Percentiles rank a stretch among this genome's conserved stretches.
Conservation (phyloP, 2,888 invertebrate species). For the Eupelmus urozonus region DNA sequence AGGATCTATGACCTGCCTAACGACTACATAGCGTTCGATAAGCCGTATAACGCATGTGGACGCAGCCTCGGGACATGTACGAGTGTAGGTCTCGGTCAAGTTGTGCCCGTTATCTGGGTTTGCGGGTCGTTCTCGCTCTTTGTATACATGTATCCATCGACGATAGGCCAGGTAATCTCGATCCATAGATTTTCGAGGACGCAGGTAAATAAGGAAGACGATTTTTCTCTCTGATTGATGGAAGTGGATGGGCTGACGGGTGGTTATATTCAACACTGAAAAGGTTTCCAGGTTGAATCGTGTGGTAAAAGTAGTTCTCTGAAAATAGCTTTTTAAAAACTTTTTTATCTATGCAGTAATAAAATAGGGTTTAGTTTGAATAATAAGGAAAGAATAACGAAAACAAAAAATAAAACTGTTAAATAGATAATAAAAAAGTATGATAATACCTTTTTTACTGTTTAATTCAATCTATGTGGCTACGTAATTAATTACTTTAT, state of each 20-base stretch:
- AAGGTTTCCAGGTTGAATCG: no score
- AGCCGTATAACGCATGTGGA: neutral
- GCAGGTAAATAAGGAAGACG: neutral
- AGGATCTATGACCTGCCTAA: neutral
- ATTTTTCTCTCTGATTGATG: neutral
- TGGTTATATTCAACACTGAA: neutral
- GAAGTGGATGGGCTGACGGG: neutral
- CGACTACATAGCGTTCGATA: neutral
- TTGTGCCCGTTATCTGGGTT: constrained; percentile 48
- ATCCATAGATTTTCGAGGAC: constrained; percentile 27
- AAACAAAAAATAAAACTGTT: no score
- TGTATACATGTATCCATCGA: no score
- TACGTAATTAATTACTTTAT: no score
- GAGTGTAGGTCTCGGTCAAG: constrained; percentile 39
- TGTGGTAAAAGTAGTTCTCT: no score
- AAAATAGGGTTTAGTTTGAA: no score
- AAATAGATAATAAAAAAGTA: no score
- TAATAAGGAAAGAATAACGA: no score
- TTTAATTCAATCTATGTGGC: no score
- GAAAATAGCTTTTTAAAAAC: no score
- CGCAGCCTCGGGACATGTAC: constrained; percentile 8
- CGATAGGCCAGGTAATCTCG: neutral
- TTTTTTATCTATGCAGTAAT: no score
- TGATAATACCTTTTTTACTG: no score
- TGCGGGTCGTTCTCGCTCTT: constrained; percentile 39